A percentile compares a stretch with the other conserved stretches of the same genome.
phyloP scores from a whole-genome alignment of 2,113 vertebrate genomes.

The Phoxinus phoxinus region DNA sequence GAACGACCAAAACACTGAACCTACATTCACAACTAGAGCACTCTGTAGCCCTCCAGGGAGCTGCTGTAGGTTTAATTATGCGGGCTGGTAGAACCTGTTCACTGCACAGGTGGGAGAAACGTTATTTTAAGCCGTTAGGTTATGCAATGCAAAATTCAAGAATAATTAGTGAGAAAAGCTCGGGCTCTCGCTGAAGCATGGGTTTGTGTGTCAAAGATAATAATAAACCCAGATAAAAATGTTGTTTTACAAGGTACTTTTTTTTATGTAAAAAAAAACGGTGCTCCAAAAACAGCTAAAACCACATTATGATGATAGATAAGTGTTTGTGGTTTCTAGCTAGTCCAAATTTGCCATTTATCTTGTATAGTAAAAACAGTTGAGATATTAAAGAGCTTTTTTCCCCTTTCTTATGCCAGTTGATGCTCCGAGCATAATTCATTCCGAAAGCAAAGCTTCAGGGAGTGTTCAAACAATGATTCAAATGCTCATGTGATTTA shows the following conservation, averaged over 20 bases:
- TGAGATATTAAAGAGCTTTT: background rate
- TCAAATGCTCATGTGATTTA: conserved; percentile 8
- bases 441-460: background rate
- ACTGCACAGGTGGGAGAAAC: conserved; percentile 9
- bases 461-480: background rate
- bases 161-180: conserved; percentile 12
- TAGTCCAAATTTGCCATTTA: background rate
- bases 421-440: background rate
- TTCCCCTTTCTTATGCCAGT: background rate
- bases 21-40: conserved; percentile 64
- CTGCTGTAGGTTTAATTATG: conserved; percentile 29
- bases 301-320: conserved; percentile 1
- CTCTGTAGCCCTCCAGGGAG: conserved; percentile 51
- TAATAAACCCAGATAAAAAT: background rate
- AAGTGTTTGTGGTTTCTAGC: background rate
- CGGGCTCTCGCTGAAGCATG: background rate
- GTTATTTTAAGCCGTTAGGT: conserved; percentile 14
- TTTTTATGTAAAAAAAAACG: background rate
- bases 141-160: conserved; percentile 10
- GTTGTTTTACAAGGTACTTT: background rate
- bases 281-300: background rate
- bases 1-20: conserved; percentile 60
- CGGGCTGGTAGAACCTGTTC: conserved; percentile 16
- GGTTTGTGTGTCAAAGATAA: background rate
- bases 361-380: background rate